Conservation (phyloP, 1,140 invertebrate species). For the Ceratosolen fusciceps region DNA sequence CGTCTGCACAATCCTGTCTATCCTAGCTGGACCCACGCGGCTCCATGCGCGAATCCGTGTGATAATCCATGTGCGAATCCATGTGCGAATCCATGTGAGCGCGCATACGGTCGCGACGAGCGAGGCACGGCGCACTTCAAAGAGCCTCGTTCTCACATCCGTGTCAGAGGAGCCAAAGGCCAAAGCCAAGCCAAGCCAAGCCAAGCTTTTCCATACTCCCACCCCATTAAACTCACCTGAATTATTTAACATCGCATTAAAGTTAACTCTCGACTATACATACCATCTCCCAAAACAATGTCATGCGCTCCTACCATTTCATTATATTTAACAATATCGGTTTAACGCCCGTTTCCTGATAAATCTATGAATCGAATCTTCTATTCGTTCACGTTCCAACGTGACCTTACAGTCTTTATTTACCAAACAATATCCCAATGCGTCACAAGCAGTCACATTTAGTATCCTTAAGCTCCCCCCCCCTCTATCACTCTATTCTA, state of each 20-base stretch:
- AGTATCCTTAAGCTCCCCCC: too few species aligned
- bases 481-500: too few species aligned
- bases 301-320: not conserved
- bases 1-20: conserved; percentile 7
- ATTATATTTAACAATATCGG: not conserved
- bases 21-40: not conserved
- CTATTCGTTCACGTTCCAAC: too few species aligned
- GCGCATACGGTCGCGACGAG: not conserved
- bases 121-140: conserved; percentile 8
- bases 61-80: conserved; percentile 13
- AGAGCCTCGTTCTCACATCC: conserved; percentile 44
- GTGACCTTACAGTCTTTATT: too few species aligned
- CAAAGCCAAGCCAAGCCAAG: conserved; percentile 30
- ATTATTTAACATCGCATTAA: not conserved
- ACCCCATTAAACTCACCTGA: not conserved
- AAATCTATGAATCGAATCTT: too few species aligned
- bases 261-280: not conserved
- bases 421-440: too few species aligned
- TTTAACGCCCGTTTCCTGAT: too few species aligned
- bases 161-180: conserved; percentile 39
- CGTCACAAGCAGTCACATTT: too few species aligned
- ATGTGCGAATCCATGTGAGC: not conserved
- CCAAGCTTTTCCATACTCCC: too few species aligned
- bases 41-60: not conserved
- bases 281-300: not conserved